Conservation (phyloP, 2,797 vertebrate genomes). For the Mus caroli region DNA sequence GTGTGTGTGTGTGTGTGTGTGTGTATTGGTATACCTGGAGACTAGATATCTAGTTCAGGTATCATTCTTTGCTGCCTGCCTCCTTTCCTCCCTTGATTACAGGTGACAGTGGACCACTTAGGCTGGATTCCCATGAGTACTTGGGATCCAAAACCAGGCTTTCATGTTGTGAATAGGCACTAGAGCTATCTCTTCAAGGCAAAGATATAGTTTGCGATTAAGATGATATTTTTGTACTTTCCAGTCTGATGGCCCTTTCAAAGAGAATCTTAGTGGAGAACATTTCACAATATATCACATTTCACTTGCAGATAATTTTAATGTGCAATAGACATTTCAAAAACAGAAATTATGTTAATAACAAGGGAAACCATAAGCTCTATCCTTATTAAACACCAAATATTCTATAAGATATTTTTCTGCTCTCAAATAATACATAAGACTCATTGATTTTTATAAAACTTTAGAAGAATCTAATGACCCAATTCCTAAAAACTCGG, state of each 20-base stretch:
- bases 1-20: not conserved
- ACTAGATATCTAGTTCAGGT: not conserved
- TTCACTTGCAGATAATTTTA: conserved; percentile 54
- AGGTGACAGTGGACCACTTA: not conserved
- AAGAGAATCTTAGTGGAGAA: not conserved
- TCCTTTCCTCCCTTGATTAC: not conserved
- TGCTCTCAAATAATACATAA: not conserved
- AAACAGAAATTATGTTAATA: conserved; percentile 30
- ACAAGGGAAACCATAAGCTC: not conserved
- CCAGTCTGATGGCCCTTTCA: not conserved
- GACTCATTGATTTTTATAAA: not conserved
- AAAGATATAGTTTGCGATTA: not conserved
- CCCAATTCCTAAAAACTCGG: not conserved
- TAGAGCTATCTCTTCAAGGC: not conserved
- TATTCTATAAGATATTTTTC: not conserved
- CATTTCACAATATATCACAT: not conserved
- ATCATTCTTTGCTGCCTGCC: not conserved
- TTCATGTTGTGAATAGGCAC: not conserved
- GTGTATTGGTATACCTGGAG: not conserved
- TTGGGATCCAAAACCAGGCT: not conserved
- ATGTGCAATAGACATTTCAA: conserved; percentile 3
- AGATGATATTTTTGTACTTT: not conserved
- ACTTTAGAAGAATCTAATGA: not conserved
- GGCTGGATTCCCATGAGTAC: not conserved
- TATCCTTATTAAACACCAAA: not conserved